Base-by-base conservation (phyloP, 2,113 vertebrate genomes). In the Aramus guarauna region DNA sequence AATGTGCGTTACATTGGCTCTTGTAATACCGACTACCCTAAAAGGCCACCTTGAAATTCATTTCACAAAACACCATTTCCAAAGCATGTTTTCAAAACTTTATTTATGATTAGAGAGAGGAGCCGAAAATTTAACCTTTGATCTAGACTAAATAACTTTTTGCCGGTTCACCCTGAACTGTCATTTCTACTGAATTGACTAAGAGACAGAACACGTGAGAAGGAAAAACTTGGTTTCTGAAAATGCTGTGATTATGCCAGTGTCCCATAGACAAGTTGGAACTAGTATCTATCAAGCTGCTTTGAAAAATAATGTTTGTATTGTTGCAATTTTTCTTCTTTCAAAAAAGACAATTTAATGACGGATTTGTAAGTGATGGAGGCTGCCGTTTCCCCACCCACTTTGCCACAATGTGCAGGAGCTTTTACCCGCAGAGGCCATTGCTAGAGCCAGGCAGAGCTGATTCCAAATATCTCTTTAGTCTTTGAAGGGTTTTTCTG, bases 101-200 rank as follows among this genome's bases (percentile, higher is more conserved):
- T 95, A 87, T 75, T 89, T 94, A 89, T 68, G 75, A 82, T 85
- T 91, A 92, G 69, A 76, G 58, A 94, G 45, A 34, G 32, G 32
- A 97, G 66, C 45, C 91, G 86, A 78, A 94, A 91, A 92, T 86
- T 75, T 87, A 87, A 95, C 95, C 80, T 97, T 94, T 96, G 92
- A 89, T 89, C 80, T 72, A 82, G 18, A 52, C 48, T 59, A 93
- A 95, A 91, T 82, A 68, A 84, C 64, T 89, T 89, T 92, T 85
- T 91, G 41, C 76, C 0, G 0, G 56, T 94, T 88, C 43, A 23
- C 80, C 72, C 81, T 72, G 71, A 92, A 73, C 82, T 78, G 36
- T 69, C 86, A 84, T 78, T 87, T 56, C 77, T 29, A 5, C 56
- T 59, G 59, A 85, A 55, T 23, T 71, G 62, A 30, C 73, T 81